These are phyloP conservation scores for Limnephilus lunatus DNA, from an alignment of 2,888 invertebrate genomes.

Conservation along the genomic window DNA sequence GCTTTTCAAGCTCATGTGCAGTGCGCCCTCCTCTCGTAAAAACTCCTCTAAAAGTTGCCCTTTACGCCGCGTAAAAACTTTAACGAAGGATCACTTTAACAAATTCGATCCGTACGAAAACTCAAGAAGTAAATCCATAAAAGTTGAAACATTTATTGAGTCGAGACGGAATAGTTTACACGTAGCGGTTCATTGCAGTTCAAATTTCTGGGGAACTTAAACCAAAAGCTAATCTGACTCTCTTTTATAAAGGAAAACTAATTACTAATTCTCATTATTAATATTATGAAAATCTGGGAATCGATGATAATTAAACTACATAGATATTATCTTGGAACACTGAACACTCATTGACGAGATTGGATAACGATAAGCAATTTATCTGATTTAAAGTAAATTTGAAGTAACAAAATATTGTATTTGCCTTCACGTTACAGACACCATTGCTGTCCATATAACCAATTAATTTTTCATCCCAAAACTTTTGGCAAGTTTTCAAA, in stretches of 20 bases:
- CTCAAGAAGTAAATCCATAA: constrained; percentile 42
- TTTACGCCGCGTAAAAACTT: constrained; percentile 35
- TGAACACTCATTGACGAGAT: too few species aligned
- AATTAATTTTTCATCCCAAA: too few species aligned
- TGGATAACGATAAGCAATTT: too few species aligned
- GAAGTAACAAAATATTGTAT: too few species aligned
- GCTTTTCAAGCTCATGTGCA: neutral
- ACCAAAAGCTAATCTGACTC: neutral
- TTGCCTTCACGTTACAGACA: too few species aligned
- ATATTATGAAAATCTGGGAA: neutral
- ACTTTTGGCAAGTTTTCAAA: too few species aligned
- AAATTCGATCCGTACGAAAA: constrained; percentile 47
- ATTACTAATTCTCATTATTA: neutral
- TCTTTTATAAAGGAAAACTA: neutral
- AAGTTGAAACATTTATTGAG: constrained; percentile 45
- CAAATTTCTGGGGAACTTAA: neutral
- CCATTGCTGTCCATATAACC: too few species aligned
- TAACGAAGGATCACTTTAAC: constrained; percentile 45
- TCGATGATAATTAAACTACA: neutral
- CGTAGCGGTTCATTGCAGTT: constrained; percentile 30
- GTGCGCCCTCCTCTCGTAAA: neutral
- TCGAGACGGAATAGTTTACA: constrained; percentile 48
- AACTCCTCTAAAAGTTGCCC: constrained; percentile 23
- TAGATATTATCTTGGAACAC: too few species aligned
- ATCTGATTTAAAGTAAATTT: too few species aligned